Percentiles rank a stretch among this genome's conserved stretches.
These are phyloP conservation scores for Mystacides longicornis DNA, from an alignment of 2,888 invertebrate genomes.

Conservation along the genomic window DNA sequence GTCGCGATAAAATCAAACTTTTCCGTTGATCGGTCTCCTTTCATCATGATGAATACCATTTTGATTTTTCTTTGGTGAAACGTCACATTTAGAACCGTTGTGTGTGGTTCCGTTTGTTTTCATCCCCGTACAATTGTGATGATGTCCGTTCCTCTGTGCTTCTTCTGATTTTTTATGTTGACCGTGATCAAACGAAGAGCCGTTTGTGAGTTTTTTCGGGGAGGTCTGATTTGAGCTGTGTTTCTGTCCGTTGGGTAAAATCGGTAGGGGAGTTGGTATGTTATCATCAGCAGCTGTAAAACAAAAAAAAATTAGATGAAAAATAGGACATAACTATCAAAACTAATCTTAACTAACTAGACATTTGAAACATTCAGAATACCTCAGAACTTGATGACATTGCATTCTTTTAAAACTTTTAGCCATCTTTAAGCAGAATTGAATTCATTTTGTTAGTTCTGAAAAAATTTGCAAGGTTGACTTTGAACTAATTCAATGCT, in stretches of 20 bases:
- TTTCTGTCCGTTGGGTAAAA: not conserved
- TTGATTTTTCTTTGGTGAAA: slow-evolving; percentile 1
- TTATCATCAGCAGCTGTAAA: not conserved
- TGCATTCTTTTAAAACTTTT: too few species aligned
- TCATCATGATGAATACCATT: slow-evolving; percentile 11
- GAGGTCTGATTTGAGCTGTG: not conserved
- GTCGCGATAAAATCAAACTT: slow-evolving; percentile 15
- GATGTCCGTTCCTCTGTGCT: not conserved
- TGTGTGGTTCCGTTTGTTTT: not conserved
- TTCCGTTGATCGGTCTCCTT: slow-evolving; percentile 20
- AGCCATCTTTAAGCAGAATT: too few species aligned
- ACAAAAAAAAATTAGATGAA: too few species aligned
- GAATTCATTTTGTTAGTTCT: too few species aligned
- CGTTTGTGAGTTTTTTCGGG: not conserved
- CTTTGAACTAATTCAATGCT: too few species aligned
- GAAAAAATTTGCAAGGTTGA: too few species aligned
- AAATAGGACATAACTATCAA: too few species aligned
- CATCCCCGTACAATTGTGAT: not conserved
- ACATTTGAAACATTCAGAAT: too few species aligned
- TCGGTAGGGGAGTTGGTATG: not conserved
- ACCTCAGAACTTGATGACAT: too few species aligned
- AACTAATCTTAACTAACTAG: too few species aligned
- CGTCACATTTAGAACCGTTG: not conserved
- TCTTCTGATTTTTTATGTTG: not conserved
- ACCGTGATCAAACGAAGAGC: not conserved